Base-by-base conservation (phyloP, 2,797 vertebrate species). In the Clarias pachynema region DNA sequence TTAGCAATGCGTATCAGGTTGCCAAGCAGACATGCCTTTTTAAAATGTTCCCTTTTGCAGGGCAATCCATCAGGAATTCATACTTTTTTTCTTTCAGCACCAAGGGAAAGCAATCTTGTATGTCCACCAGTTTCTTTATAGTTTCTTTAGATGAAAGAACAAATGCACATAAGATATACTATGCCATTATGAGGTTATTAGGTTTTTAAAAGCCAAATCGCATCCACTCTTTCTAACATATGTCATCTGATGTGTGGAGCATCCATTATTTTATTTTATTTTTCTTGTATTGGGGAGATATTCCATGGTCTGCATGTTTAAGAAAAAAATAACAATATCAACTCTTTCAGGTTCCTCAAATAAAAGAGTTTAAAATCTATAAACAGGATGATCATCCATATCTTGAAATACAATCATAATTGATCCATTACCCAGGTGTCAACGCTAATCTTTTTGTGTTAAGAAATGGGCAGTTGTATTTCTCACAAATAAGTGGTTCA, bases 41-140 rank as follows among this genome's bases (percentile, higher is more conserved):
- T 70, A 88, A 85, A 87, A 89, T 89, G 85, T 87, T 87, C 79
- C 68, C 70, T 88, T 90, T 83, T 73, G 79, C 57, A 82, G 68
- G 75, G 73, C 84, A 86, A 87, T 75, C 60, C 26, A 14, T 10
- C 49, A 75, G 81, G 82, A 82, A 88, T 88, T 85, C 86, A 60
- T 79, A 82, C 10, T 84, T 86, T 89, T 75, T 83, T 40, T 40
- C 37, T 87, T 84, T 85, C 81, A 84, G 72, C 86, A 70, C 49
- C 16, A 44, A 69, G 60, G 68, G 65, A 57, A 65, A 26, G 75
- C 63, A 29, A 79, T 63, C 15, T 15, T 44, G 24, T 6, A 56
- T 44, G 65, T 69, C 49, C 59, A 49, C 31, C 73, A 56, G 29
- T 82, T 88, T 62, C 8, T 22, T 40, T 22, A n/a, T 14, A 60